Evolutionary conservation across 1,140 invertebrate genomes (phyloP), one percentile per base, ranked within the genome.

Genomic region (Adelges cooleyi): DNA sequence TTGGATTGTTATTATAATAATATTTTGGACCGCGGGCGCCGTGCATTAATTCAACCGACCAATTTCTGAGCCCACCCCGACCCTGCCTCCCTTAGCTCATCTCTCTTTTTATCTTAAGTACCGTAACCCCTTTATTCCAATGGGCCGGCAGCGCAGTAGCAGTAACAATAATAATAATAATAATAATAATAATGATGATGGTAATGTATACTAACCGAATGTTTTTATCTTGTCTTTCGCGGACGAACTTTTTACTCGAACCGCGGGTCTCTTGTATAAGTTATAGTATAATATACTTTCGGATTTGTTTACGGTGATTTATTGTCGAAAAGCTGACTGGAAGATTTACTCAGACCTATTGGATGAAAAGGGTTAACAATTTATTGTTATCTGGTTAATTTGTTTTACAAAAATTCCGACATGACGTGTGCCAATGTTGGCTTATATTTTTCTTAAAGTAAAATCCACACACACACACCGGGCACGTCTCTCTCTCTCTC

Each of bases 381-480:
- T n/a, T n/a, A n/a, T n/a, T n/a, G n/a, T n/a, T n/a, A n/a, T n/a
- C n/a, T n/a, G n/a, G n/a, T n/a, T n/a, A n/a, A n/a, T n/a, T n/a
- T n/a, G n/a, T n/a, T n/a, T n/a, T 23, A 23, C 25, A 54, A 18
- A n/a, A 54, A 40, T 23, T 54, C 42, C 23, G 36, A 54, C 52
- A 54, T n/a, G 27, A 53, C 18, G 51, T 36, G 52, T 38, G n/a
- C 2, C 51, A 36, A n/a, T n/a, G n/a, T n/a, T n/a, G 54, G 23
- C 44, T 59, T 59, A 59, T 27, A 59, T 59, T 59, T 59, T 20
- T 59, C 40, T 42, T 44, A 44, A 59, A 13, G 44, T 59, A 29
- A 59, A 59, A 59, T 59, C 42, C 42, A 15, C n/a, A n/a, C n/a
- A n/a, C n/a, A n/a, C n/a, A n/a, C n/a, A n/a, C n/a, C n/a, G n/a